Base-by-base conservation (phyloP, 1,140 invertebrate species). In the Drosophila ficusphila region DNA sequence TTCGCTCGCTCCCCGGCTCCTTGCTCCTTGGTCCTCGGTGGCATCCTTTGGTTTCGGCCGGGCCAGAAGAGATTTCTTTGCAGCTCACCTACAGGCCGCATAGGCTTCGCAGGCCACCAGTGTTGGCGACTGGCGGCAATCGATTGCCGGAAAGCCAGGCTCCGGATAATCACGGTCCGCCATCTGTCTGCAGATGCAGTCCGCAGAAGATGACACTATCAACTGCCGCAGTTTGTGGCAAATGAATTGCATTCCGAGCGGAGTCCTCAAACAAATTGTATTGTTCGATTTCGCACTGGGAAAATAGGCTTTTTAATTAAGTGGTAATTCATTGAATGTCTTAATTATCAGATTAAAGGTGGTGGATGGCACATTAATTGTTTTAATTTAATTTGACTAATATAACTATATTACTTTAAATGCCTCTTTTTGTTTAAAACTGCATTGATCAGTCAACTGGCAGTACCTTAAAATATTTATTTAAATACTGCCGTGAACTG, bases 51-150 rank as follows among this genome's bases (percentile, higher is more conserved):
- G 39, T 47, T 69, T 65, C 21, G 75, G 41, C 73, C 79, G 57
- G 76, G 82, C 79, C 82, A 61, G 70, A 79, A 61, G 70, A 79
- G 79, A 83, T 85, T 79, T 79, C 64, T 57, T 58, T 76, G 64
- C 65, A 64, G 64, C 71, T 46, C 64, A 67, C 46, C 61, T 52
- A 52, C 9, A 51, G 34, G 64, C 62, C 61, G 31, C 61, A 47
- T 65, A 64, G 61, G 56, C 39, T 39, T 23, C 19, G 27, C n/a
- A n/a, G n/a, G n/a, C 41, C 25, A 18, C 5, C 64, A 68, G 64
- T 42, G 64, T 27, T 68, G 64, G 36, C 61, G 16, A 16, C 64
- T 68, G 64, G 36, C 61, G 16, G 21, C 64, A 21, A 42, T 68
- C 48, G 64, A 67, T 68, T 52, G 19, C 56, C 19, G 38, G 21